A percentile compares a stretch with the other conserved stretches of the same genome.
phyloP scores from a whole-genome alignment of 2,888 invertebrate species.

The Dorcus hopei region DNA sequence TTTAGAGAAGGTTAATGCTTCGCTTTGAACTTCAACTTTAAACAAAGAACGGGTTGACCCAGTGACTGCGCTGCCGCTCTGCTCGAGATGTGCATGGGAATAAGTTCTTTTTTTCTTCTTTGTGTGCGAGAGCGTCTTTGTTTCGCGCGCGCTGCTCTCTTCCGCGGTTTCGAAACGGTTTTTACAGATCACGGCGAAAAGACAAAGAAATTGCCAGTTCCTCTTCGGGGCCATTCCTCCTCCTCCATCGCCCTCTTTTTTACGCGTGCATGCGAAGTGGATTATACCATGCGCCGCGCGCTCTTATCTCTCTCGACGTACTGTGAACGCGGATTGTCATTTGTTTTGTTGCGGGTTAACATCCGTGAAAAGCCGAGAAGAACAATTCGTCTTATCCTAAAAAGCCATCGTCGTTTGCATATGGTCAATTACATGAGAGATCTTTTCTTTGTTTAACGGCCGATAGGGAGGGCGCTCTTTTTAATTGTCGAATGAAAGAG shows the following conservation, averaged over 20 bases:
- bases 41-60: constrained; percentile 34
- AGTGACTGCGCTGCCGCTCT: constrained; percentile 24
- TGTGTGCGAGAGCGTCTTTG: not conserved
- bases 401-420: no score
- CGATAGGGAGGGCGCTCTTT: no score
- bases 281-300: not conserved
- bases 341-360: no score
- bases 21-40: constrained; percentile 36
- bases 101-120: constrained; percentile 9
- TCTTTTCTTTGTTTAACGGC: no score
- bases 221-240: not conserved
- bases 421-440: no score
- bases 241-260: not conserved
- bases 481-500: no score
- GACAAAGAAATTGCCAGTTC: constrained; percentile 1
- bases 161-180: constrained; percentile 3
- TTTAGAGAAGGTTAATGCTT: constrained; percentile 36
- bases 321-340: no score
- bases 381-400: not conserved
- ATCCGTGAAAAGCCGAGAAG: not conserved
- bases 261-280: not conserved
- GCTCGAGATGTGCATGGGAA: constrained; percentile 21
- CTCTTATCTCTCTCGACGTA: not conserved
- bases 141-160: not conserved
- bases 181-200: constrained; percentile 3